These are phyloP conservation scores for Patella vulgata DNA, from an alignment of 1,140 invertebrate species.

Conservation along the genomic window DNA sequence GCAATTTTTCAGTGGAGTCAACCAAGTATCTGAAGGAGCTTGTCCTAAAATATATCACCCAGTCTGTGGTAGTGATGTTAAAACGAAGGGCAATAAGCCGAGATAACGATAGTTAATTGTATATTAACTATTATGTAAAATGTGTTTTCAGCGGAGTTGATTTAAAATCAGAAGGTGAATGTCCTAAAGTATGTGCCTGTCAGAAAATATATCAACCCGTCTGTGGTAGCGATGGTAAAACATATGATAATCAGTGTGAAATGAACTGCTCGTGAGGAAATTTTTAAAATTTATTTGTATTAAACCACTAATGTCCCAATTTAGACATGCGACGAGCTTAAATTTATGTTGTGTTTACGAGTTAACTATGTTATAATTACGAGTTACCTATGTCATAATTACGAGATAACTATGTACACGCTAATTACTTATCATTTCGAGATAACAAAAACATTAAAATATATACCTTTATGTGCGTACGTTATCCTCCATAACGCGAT, in stretches of 20 bases:
- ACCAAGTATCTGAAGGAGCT: conserved; percentile 5
- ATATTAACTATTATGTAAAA: too few species aligned
- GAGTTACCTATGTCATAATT: too few species aligned
- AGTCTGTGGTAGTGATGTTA: conserved; percentile 82
- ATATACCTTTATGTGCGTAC: too few species aligned
- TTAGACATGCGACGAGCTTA: too few species aligned
- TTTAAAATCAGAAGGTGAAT: conserved; percentile 14
- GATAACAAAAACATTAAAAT: too few species aligned
- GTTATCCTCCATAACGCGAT: conserved; percentile 79
- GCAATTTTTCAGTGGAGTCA: conserved; percentile 7
- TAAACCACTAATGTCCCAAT: too few species aligned
- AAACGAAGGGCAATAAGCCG: conserved; percentile 80
- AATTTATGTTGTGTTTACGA: too few species aligned
- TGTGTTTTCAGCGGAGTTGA: conserved; percentile 13
- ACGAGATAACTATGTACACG: too few species aligned
- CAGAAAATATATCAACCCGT: conserved; percentile 18
- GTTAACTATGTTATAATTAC: too few species aligned
- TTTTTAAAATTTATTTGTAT: too few species aligned
- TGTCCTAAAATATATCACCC: conserved; percentile 28
- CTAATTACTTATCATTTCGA: too few species aligned
- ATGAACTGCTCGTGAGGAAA: conserved; percentile 67
- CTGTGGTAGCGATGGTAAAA: conserved; percentile 26
- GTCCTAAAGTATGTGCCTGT: conserved; percentile 19
- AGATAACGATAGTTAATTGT: too few species aligned
- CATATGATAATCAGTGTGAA: conserved; percentile 46